Conservation (phyloP, 1,140 invertebrate species). For the Papilio machaon region DNA sequence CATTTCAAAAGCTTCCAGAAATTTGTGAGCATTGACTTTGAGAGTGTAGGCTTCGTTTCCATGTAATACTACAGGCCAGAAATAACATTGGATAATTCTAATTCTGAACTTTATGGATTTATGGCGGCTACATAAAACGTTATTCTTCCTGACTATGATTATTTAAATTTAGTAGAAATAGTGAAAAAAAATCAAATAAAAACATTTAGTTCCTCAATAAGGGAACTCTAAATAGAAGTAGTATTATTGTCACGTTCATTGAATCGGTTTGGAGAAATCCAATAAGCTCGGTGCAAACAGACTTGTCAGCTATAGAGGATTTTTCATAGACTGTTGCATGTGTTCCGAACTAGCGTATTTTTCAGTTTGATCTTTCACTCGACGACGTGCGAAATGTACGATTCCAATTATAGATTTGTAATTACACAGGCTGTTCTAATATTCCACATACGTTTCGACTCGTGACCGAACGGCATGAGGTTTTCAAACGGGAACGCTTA, state of each 20-base stretch:
- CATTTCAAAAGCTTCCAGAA: too few relatives aligned
- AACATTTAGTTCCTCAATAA: background rate
- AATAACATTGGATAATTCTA: too few relatives aligned
- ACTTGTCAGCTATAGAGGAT: background rate
- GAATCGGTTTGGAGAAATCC: background rate
- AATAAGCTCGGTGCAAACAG: background rate
- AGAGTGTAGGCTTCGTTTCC: too few relatives aligned
- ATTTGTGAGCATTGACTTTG: too few relatives aligned
- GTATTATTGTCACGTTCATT: background rate
- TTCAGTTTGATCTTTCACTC: background rate
- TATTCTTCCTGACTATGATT: too few relatives aligned
- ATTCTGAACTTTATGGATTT: too few relatives aligned
- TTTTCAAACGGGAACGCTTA: background rate
- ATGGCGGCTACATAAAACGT: too few relatives aligned
- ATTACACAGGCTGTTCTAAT: background rate
- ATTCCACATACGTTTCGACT: background rate
- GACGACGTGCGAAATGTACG: background rate
- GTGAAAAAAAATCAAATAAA: background rate
- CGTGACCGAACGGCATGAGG: background rate
- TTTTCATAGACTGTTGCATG: background rate
- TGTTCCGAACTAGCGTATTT: background rate
- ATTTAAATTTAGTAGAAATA: background rate
- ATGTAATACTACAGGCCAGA: too few relatives aligned
- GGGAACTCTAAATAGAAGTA: background rate
- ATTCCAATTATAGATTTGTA: conserved; percentile 1